A percentile compares a stretch with the other conserved stretches of the same genome.
Conservation (phyloP, 2,888 invertebrate species). For the Esperia sulphurella region DNA sequence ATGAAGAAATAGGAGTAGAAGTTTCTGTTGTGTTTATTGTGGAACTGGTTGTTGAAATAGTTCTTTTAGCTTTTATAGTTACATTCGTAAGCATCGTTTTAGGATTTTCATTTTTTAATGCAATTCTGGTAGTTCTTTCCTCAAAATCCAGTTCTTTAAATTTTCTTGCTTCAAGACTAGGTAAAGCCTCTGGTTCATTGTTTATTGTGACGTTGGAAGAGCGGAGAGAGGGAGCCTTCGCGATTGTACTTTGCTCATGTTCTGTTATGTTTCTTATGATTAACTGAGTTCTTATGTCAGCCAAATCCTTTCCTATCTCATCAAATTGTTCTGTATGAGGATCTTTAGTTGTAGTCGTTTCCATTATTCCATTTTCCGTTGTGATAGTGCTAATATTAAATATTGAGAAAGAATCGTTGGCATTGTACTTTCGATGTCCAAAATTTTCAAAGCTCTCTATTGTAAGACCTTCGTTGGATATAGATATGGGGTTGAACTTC, state of each 20-base stretch:
- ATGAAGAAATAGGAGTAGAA: too few relatives aligned
- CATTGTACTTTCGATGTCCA: background rate
- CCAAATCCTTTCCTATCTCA: background rate
- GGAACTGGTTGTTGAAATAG: too few relatives aligned
- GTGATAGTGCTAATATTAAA: background rate
- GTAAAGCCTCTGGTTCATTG: too few relatives aligned
- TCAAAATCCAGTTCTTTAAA: background rate
- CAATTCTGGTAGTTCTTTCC: background rate
- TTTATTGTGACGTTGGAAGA: too few relatives aligned
- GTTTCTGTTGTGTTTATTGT: too few relatives aligned
- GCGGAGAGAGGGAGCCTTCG: too few relatives aligned
- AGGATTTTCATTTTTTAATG: background rate
- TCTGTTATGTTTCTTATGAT: too few relatives aligned
- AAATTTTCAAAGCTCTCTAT: constrained; percentile 7
- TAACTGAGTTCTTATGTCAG: background rate
- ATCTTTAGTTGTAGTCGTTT: too few relatives aligned
- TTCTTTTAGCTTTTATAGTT: too few relatives aligned
- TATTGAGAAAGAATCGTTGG: background rate
- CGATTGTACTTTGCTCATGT: too few relatives aligned
- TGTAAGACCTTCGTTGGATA: constrained; percentile 8
- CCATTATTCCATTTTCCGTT: background rate
- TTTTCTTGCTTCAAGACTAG: background rate
- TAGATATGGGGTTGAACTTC: too few relatives aligned
- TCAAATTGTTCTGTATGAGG: background rate
- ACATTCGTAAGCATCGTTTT: background rate